These are phyloP conservation scores for Drymonia ruficornis DNA, from an alignment of 2,888 invertebrate species.

Conservation along the genomic window DNA sequence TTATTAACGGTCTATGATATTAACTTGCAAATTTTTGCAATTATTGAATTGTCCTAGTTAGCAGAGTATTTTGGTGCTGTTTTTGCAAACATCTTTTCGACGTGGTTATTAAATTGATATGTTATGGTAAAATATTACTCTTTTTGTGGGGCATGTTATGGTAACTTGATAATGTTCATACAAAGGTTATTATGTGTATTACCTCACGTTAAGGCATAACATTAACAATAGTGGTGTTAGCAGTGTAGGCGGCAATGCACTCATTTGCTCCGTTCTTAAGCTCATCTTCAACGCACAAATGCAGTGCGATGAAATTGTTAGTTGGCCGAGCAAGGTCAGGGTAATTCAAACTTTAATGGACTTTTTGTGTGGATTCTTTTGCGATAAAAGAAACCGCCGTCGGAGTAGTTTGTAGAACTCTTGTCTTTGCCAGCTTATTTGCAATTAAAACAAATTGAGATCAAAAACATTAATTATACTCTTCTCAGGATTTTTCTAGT, in stretches of 20 bases:
- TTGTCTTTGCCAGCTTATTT: background rate
- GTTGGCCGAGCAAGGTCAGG: background rate
- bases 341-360: background rate
- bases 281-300: background rate
- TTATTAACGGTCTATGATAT: background rate
- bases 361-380: background rate
- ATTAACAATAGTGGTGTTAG: conserved; percentile 14
- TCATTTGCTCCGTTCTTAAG: conserved; percentile 1
- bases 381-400: background rate
- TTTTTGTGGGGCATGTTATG: background rate
- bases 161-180: background rate
- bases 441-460: background rate
- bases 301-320: background rate
- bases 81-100: background rate
- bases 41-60: background rate
- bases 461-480: too few relatives aligned
- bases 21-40: background rate
- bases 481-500: too few relatives aligned
- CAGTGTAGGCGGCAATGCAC: conserved; percentile 12
- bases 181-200: conserved; percentile 14
- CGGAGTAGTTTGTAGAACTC: background rate
- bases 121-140: too few relatives aligned
- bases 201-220: conserved; percentile 14
- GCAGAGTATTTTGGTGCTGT: background rate
- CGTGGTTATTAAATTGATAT: background rate